Evolutionary conservation across 2,113 vertebrate genomes (phyloP).

Genomic region (Mungos mungo): DNA sequence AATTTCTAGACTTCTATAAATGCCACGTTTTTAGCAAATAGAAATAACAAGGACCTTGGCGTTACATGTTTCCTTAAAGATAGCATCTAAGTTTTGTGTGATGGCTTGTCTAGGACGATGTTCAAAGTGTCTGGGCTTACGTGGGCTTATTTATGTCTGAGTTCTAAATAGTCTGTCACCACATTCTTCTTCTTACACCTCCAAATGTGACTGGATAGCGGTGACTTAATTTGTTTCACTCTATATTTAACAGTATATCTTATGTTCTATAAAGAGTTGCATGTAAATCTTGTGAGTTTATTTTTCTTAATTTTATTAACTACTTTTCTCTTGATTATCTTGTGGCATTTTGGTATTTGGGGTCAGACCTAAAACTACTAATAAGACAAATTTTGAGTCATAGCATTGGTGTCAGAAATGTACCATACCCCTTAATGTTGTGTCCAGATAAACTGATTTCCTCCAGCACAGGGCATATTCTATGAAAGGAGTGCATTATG

Average conservation of each 20-base stretch:
- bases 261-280: neutral
- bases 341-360: neutral
- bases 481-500: neutral
- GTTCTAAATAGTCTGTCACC: neutral
- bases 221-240: neutral
- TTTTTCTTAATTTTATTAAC: constrained; percentile 32
- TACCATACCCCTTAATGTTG: neutral
- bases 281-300: neutral
- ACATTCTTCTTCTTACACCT: neutral
- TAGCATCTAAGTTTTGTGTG: neutral
- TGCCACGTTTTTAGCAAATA: neutral
- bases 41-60: neutral
- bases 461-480: neutral
- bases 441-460: neutral
- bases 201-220: neutral
- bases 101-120: neutral
- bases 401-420: neutral
- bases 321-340: neutral
- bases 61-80: neutral
- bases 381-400: constrained; percentile 1
- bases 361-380: neutral
- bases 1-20: neutral
- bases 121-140: neutral
- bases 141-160: neutral
- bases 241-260: neutral